Base-by-base conservation (phyloP, 2,888 invertebrate species). In the Xestia rhomboidea region DNA sequence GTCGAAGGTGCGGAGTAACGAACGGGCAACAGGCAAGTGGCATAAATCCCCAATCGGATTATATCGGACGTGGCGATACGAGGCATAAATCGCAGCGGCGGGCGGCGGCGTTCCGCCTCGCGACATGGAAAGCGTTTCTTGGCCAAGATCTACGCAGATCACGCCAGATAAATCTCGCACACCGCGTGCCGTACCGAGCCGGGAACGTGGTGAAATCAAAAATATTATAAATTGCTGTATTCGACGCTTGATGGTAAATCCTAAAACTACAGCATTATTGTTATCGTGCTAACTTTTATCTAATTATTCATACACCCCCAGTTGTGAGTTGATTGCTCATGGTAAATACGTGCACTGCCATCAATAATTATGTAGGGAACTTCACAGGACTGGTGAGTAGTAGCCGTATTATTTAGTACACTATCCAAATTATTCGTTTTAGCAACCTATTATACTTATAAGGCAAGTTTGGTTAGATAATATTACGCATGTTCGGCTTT, bases 51-150 rank as follows among this genome's bases (percentile, higher is more conserved):
- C 83, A 77, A 89, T 90, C 87, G 90, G 91, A 92, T 92, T 85
- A 90, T 92, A 93, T 91, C 91, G 86, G 86, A 72, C 86, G 80
- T 85, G 68, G 87, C 90, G 90, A 90, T 91, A 90, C 88, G 84
- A 89, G 87, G 89, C 91, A 94, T 94, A 94, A 94, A 94, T 93
- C 92, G 90, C 88, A 82, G 89, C 85, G 79, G 89, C 88, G 82
- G 78, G 87, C 81, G 81, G 85, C 82, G 78, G 85, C 92, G 91
- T 93, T 94, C 93, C 94, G 93, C 92, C 93, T 94, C 92, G 94
- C 92, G 91, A 94, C 93, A 93, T 93, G 94, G 94, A 94, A 94
- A 95, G 93, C 93, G 91, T 94, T 94, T 94, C 93, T 91, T 92
- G 91, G 91, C 91, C 90, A 92, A 91, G 90, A 94, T 94, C 91